A percentile compares a stretch with the other conserved stretches of the same genome.
These are phyloP conservation scores for Atta cephalotes DNA, from an alignment of 1,140 invertebrate genomes.

Conservation along the genomic window DNA sequence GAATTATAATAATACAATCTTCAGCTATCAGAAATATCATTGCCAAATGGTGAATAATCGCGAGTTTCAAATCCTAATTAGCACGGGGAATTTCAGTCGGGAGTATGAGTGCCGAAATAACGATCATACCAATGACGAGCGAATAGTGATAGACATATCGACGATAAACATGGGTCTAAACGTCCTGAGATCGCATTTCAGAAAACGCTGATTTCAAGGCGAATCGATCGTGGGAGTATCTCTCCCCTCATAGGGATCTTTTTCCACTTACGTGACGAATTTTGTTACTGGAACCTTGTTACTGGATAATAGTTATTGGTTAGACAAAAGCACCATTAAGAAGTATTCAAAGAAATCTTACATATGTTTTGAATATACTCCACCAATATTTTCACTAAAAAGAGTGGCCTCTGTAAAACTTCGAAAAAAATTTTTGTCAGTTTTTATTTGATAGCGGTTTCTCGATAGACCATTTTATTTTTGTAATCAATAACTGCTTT, in stretches of 20 bases:
- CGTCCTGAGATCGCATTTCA: background rate
- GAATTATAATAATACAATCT: background rate
- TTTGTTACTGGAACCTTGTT: conserved; percentile 7
- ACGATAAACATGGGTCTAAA: background rate
- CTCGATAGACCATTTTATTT: background rate
- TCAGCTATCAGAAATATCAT: background rate
- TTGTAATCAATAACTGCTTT: too few species aligned
- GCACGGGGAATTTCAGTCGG: background rate
- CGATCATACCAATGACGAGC: background rate
- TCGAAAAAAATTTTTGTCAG: background rate
- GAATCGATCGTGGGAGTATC: background rate
- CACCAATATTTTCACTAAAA: background rate
- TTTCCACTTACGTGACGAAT: conserved; percentile 41
- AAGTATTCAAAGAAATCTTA: conserved; percentile 1
- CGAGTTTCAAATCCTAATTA: conserved; percentile 35
- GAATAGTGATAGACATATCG: background rate
- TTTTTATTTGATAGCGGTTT: background rate
- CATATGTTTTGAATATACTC: conserved; percentile 1
- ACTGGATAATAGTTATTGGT: background rate
- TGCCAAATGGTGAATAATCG: background rate
- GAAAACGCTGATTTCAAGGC: background rate
- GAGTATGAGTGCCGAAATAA: background rate
- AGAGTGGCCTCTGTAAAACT: background rate
- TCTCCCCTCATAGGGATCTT: background rate
- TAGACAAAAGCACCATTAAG: background rate